Evolutionary conservation across 2,888 invertebrate species (phyloP).

Genomic region (Synanthedon myopaeformis): DNA sequence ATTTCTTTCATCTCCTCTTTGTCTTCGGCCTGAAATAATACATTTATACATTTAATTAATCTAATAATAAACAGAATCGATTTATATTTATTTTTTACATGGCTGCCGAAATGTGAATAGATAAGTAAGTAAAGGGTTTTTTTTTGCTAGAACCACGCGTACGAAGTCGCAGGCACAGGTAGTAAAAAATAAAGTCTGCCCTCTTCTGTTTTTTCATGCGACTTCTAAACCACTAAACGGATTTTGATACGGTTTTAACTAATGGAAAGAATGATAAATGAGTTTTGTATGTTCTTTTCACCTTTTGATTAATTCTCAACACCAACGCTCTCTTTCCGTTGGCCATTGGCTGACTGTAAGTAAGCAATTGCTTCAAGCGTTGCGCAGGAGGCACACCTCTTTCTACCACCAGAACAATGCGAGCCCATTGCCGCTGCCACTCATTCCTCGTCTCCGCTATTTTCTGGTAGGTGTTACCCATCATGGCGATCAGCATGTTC

Average conservation of each 20-base stretch:
- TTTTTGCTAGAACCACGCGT: no score
- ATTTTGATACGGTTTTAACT: no score
- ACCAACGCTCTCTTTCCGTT: conserved; percentile 88
- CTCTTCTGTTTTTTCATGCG: no score
- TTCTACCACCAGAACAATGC: conserved; percentile 97
- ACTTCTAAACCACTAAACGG: no score
- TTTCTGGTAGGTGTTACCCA: conserved; percentile 99
- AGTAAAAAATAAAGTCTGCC: no score
- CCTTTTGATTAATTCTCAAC: conserved; percentile 88
- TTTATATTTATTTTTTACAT: no score
- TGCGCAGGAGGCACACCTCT: conserved; percentile 94
- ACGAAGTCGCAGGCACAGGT: no score
- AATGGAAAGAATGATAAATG: no score
- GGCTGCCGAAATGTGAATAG: no score
- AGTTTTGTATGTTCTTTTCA: conserved; percentile 36
- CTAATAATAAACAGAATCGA: no score
- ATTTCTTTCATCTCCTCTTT: conserved; percentile 96
- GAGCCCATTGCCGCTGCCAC: conserved; percentile 98
- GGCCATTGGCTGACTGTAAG: conserved; percentile 96
- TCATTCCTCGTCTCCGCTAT: conserved; percentile 97
- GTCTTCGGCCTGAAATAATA: conserved; percentile 80
- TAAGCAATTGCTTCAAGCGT: conserved; percentile 84
- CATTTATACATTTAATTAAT: no score
- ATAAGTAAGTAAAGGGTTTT: no score
- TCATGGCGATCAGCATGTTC: conserved; percentile 99